phyloP scores from a whole-genome alignment of 92 coral and sea anemone genomes.

The Porites rus region DNA sequence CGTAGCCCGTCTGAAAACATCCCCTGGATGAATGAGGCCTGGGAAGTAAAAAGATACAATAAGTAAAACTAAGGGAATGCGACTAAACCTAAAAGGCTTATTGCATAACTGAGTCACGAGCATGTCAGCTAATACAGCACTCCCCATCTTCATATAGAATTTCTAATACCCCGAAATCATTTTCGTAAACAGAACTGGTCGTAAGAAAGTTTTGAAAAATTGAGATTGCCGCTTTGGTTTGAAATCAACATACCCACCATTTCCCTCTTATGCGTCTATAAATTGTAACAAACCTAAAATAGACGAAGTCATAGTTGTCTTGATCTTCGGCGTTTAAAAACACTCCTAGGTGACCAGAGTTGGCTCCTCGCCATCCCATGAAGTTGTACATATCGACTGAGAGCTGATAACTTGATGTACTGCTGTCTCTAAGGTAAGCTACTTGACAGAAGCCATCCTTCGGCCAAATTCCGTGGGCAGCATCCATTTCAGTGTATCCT shows the following conservation, averaged over 20 bases:
- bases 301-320: slow-evolving; percentile 73
- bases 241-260: neutral
- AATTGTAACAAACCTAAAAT: slow-evolving; percentile 59
- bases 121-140: too few relatives aligned
- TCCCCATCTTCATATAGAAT: too few relatives aligned
- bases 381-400: slow-evolving; percentile 58
- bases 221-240: too few relatives aligned
- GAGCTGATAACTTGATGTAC: slow-evolving; percentile 29
- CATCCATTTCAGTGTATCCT: slow-evolving; percentile 61
- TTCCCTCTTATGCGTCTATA: too few relatives aligned
- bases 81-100: too few relatives aligned
- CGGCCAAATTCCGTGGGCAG: slow-evolving; percentile 72
- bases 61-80: too few relatives aligned
- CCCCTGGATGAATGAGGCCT: slow-evolving; percentile 60
- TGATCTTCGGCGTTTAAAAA: slow-evolving; percentile 63
- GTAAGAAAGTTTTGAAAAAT: too few relatives aligned
- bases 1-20: slow-evolving; percentile 74
- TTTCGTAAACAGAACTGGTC: too few relatives aligned
- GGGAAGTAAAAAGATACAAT: neutral
- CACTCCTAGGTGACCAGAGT: slow-evolving; percentile 64
- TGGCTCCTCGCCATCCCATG: slow-evolving; percentile 44
- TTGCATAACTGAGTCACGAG: too few relatives aligned
- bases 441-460: slow-evolving; percentile 66
- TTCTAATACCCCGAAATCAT: too few relatives aligned
- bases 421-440: slow-evolving; percentile 1